Percentiles rank a stretch among this genome's conserved stretches.
phyloP scores from a whole-genome alignment of 2,113 vertebrate genomes.

The Apistogramma diplotaenia region DNA sequence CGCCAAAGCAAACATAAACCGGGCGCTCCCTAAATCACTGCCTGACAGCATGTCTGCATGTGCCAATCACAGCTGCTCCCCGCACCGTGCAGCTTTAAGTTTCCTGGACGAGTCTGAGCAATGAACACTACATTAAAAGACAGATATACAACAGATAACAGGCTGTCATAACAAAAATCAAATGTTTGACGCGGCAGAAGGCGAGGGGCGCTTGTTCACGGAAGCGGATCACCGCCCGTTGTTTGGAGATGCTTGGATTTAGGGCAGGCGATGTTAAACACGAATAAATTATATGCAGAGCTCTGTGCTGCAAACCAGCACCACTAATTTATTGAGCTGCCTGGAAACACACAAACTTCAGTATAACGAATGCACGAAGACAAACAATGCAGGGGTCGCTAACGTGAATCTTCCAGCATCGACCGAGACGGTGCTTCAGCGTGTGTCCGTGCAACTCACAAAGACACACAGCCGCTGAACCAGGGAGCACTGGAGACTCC shows the following conservation, averaged over 20 bases:
- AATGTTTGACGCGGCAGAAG: neutral
- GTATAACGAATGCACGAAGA: neutral
- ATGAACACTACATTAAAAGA: neutral
- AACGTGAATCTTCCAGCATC: neutral
- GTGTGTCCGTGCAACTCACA: neutral
- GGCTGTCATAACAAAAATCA: neutral
- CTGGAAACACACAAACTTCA: neutral
- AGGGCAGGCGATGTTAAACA: neutral
- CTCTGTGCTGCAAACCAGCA: neutral
- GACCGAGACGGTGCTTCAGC: neutral
- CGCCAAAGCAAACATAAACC: neutral
- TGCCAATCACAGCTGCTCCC: neutral
- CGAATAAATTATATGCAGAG: neutral
- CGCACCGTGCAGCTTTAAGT: neutral
- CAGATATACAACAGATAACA: neutral
- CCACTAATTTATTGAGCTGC: neutral
- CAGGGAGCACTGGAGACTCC: neutral
- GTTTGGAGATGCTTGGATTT: neutral
- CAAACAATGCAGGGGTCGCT: neutral
- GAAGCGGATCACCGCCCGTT: neutral
- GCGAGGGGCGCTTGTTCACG: no score
- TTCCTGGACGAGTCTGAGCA: neutral
- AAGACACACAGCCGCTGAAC: neutral
- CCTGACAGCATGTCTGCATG: neutral
- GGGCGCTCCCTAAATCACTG: neutral